These are phyloP conservation scores for Apocrypta bakeri DNA, from an alignment of 1,140 invertebrate species.

Conservation along the genomic window DNA sequence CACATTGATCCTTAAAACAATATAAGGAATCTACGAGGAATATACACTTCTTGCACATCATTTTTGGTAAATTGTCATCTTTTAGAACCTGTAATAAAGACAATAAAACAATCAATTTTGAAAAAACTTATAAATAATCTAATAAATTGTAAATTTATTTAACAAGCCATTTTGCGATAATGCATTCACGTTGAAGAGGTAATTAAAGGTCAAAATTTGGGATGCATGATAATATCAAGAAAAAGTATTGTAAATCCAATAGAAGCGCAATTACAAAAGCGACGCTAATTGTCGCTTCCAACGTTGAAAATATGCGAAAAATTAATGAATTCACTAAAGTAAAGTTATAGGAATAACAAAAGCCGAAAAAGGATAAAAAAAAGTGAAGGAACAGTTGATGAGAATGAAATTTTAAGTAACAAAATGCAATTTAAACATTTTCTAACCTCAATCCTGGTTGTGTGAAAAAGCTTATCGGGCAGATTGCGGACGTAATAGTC, in stretches of 20 bases:
- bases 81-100: conserved; percentile 45
- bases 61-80: conserved; percentile 50
- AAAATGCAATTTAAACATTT: background rate
- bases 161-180: no score
- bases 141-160: no score
- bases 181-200: no score
- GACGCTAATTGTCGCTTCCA: background rate
- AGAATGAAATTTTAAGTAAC: conserved; percentile 1
- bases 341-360: background rate
- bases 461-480: conserved; percentile 44
- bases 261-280: background rate
- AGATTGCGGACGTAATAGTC: conserved; percentile 48
- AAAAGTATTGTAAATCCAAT: no score
- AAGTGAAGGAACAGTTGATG: background rate
- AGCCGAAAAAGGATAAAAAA: background rate
- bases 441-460: conserved; percentile 52
- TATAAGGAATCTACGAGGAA: conserved; percentile 53
- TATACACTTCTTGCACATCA: conserved; percentile 56
- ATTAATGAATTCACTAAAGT: background rate
- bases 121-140: no score
- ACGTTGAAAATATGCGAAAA: no score
- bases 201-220: no score
- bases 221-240: no score
- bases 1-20: conserved; percentile 55
- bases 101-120: no score